These are phyloP conservation scores for Parauchenoglanis ngamensis DNA, from an alignment of 2,797 vertebrate species.

Conservation along the genomic window DNA sequence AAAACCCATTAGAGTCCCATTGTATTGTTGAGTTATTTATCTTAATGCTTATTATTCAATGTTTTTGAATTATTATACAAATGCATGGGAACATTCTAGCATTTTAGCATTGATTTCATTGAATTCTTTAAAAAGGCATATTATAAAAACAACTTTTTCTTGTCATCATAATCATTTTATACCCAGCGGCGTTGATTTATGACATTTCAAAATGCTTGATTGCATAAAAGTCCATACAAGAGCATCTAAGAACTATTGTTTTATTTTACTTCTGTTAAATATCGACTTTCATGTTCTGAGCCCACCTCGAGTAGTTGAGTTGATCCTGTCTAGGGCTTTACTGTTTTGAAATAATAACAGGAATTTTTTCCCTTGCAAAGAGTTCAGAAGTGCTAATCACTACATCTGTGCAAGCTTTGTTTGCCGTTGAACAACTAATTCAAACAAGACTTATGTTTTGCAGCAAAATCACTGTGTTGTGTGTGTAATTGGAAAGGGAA, in stretches of 20 bases:
- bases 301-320: background rate
- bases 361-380: background rate
- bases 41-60: background rate
- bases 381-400: conserved; percentile 11
- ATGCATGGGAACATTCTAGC: background rate
- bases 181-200: background rate
- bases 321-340: background rate
- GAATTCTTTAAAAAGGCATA: background rate
- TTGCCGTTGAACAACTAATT: conserved; percentile 13
- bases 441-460: conserved; percentile 12
- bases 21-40: background rate
- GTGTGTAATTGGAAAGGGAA: background rate
- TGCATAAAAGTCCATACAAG: background rate
- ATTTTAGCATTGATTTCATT: background rate
- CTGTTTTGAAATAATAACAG: background rate
- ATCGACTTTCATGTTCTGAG: background rate
- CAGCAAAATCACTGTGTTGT: background rate
- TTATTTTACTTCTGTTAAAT: background rate
- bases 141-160: background rate
- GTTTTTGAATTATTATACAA: background rate
- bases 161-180: background rate
- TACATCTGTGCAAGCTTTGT: background rate
- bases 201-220: background rate
- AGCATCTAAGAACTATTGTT: background rate
- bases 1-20: background rate